Evolutionary conservation across 2,113 vertebrate genomes (phyloP).

Genomic region (Paradoxurus hermaphroditus): DNA sequence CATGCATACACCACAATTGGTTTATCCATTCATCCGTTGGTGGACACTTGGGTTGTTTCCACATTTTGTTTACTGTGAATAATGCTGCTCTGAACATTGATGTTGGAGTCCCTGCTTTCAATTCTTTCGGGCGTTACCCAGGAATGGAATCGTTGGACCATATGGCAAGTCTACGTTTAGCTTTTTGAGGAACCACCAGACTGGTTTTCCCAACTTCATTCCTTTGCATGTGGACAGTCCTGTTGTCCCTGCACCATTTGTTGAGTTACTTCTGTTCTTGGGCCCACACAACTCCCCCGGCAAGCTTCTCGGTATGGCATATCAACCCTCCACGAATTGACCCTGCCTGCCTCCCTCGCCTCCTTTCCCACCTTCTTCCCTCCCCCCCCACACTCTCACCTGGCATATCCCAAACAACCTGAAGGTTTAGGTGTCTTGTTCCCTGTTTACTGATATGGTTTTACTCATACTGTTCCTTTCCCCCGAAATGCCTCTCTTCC

Average conservation of each 20-base stretch:
- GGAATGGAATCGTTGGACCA: neutral
- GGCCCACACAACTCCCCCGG: neutral
- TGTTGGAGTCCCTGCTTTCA: neutral
- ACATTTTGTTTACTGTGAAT: neutral
- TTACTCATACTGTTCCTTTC: neutral
- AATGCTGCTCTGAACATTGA: neutral
- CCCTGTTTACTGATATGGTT: neutral
- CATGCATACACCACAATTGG: neutral
- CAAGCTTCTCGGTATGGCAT: neutral
- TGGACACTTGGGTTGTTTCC: neutral
- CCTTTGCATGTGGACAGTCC: neutral
- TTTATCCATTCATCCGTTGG: neutral
- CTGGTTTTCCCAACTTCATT: neutral
- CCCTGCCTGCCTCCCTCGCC: neutral
- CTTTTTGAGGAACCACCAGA: neutral
- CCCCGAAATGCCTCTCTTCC: neutral
- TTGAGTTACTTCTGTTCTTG: neutral
- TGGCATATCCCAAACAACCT: neutral
- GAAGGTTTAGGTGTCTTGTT: neutral
- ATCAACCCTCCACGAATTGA: neutral
- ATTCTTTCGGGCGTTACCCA: neutral
- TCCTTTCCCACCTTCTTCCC: neutral
- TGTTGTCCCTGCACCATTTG: neutral
- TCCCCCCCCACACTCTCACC: neutral
- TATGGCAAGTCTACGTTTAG: neutral